These are phyloP conservation scores for Myoxocephalus aenaeus DNA, from an alignment of 2,797 vertebrate genomes.

Conservation along the genomic window DNA sequence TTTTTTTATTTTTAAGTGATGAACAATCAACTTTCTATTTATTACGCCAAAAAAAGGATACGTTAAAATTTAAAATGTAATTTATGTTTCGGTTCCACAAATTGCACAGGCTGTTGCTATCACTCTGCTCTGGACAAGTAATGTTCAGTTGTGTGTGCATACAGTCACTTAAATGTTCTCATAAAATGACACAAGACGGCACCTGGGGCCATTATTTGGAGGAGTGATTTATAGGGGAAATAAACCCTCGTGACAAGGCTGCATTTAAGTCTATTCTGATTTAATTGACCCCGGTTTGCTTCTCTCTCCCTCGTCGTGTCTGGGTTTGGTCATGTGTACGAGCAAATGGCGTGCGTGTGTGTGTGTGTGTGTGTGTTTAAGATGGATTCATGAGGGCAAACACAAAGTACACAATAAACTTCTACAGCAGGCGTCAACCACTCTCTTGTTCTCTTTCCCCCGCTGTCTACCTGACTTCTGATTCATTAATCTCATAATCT, in stretches of 20 bases:
- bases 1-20: neutral
- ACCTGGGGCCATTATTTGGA: conserved; percentile 40
- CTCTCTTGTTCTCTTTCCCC: neutral
- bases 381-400: conserved; percentile 61
- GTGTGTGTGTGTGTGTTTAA: conserved; percentile 10
- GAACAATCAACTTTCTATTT: neutral
- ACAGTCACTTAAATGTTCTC: conserved; percentile 30
- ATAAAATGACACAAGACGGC: conserved; percentile 37
- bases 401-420: conserved; percentile 51
- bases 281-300: conserved; percentile 34
- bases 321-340: conserved; percentile 15
- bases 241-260: conserved; percentile 46
- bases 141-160: conserved; percentile 16
- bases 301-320: conserved; percentile 15
- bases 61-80: neutral
- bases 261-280: conserved; percentile 39
- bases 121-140: conserved; percentile 10
- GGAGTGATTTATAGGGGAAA: conserved; percentile 50
- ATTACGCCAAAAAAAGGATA: conserved; percentile 1
- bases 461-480: neutral
- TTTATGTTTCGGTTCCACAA: neutral
- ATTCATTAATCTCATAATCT: neutral
- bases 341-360: conserved; percentile 7
- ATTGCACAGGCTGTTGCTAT: conserved; percentile 1
- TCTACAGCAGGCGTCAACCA: neutral